Evolutionary conservation across 2,888 invertebrate species (phyloP).

Genomic region (Taenaris catops): DNA sequence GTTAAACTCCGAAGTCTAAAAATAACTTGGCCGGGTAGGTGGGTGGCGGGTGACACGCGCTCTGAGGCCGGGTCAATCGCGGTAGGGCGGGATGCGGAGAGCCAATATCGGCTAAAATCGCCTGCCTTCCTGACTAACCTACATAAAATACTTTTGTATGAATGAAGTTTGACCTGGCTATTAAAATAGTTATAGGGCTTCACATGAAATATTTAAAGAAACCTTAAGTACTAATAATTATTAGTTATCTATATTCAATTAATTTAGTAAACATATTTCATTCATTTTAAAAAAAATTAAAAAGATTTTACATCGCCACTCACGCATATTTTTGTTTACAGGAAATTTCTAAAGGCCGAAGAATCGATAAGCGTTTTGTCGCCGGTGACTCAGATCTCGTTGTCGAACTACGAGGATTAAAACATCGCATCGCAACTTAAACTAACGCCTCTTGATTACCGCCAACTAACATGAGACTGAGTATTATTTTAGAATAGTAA

Average conservation of each 20-base stretch:
- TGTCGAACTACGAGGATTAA: slow-evolving; percentile 82
- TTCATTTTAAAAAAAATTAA: too few relatives aligned
- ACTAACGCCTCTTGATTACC: slow-evolving; percentile 43
- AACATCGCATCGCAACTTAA: slow-evolving; percentile 81
- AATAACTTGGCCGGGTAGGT: slow-evolving; percentile 66
- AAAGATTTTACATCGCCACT: not conserved
- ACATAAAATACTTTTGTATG: slow-evolving; percentile 24
- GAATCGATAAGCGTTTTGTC: slow-evolving; percentile 82
- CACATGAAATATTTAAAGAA: not conserved
- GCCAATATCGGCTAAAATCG: slow-evolving; percentile 34
- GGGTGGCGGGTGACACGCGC: slow-evolving; percentile 67
- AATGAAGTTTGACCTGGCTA: slow-evolving; percentile 20
- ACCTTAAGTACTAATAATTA: not conserved
- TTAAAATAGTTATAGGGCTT: slow-evolving; percentile 5
- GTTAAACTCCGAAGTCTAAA: slow-evolving; percentile 65
- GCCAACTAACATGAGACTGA: slow-evolving; percentile 77
- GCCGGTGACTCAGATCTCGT: slow-evolving; percentile 82
- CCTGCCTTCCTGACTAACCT: slow-evolving; percentile 30
- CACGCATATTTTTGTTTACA: slow-evolving; percentile 33
- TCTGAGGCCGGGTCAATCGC: slow-evolving; percentile 68
- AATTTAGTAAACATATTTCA: too few relatives aligned
- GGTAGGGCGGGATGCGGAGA: slow-evolving; percentile 38
- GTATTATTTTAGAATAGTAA: slow-evolving; percentile 63
- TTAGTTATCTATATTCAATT: too few relatives aligned
- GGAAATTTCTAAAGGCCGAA: slow-evolving; percentile 50